Percentiles rank a stretch among this genome's conserved stretches.
Conservation (phyloP, 64 coral and sea anemone genomes). For the Platygyra sinensis region DNA sequence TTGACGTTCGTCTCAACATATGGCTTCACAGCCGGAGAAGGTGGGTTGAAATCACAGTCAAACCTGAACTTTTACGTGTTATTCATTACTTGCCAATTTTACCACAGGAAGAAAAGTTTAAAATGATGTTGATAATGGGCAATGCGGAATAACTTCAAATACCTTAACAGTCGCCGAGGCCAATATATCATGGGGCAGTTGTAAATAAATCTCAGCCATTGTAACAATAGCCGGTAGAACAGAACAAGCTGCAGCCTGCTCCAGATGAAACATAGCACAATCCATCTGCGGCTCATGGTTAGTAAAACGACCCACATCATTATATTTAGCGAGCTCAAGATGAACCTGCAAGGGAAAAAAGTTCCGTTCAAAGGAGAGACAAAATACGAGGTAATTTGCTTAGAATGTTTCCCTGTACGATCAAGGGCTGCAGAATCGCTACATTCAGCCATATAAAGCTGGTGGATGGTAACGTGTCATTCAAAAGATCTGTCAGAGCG, state of each 20-base stretch:
- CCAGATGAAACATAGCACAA: constrained; percentile 86
- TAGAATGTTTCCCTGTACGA: no score
- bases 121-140: no score
- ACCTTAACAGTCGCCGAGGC: constrained; percentile 62
- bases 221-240: constrained; percentile 72
- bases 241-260: constrained; percentile 84
- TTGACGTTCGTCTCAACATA: no score
- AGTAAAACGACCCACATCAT: constrained; percentile 85
- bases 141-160: neutral
- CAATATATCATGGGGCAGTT: constrained; percentile 81
- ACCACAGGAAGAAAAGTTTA: no score
- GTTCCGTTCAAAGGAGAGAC: neutral
- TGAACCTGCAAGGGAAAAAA: constrained; percentile 68
- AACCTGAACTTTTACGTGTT: no score
- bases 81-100: no score
- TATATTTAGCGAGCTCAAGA: constrained; percentile 78
- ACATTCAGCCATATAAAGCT: no score
- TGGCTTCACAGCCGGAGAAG: no score
- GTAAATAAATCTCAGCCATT: constrained; percentile 88
- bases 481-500: no score
- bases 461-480: no score
- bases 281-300: constrained; percentile 76
- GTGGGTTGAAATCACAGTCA: no score
- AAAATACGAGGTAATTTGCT: neutral
- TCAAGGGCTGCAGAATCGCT: no score